Conservation (phyloP, 2,888 invertebrate species). For the Anoncus sp. region DNA sequence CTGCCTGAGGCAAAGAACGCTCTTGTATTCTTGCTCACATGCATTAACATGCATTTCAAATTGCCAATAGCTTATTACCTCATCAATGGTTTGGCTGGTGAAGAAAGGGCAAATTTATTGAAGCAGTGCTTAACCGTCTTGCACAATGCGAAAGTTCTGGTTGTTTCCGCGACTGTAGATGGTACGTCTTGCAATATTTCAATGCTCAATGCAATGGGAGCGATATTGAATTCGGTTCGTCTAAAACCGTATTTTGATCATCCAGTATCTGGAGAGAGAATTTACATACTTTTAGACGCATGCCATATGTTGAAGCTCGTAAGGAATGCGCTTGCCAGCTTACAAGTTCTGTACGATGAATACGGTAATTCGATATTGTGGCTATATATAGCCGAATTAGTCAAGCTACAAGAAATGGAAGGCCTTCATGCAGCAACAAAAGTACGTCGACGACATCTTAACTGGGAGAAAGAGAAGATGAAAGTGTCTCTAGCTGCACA, state of each 20-base stretch:
- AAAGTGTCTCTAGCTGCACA: slow-evolving; percentile 68
- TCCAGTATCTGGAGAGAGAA: slow-evolving; percentile 3
- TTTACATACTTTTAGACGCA: slow-evolving; percentile 36
- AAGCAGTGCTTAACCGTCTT: slow-evolving; percentile 5
- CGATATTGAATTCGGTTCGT: too few relatives aligned
- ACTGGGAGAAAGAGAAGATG: slow-evolving; percentile 68
- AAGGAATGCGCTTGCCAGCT: slow-evolving; percentile 46
- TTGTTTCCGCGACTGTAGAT: too few relatives aligned
- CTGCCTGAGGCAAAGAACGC: slow-evolving; percentile 38
- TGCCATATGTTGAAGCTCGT: slow-evolving; percentile 59
- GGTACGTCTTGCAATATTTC: too few relatives aligned
- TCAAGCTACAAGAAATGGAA: slow-evolving; percentile 66
- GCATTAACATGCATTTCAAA: slow-evolving; percentile 53
- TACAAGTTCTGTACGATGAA: slow-evolving; percentile 38
- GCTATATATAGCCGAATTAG: slow-evolving; percentile 64
- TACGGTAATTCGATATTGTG: slow-evolving; percentile 59
- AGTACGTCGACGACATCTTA: slow-evolving; percentile 58
- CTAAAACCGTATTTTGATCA: too few relatives aligned
- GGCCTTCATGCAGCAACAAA: slow-evolving; percentile 67
- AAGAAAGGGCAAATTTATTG: slow-evolving; percentile 38
- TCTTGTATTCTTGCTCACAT: slow-evolving; percentile 46
- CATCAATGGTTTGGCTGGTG: slow-evolving; percentile 37
- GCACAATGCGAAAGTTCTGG: too few relatives aligned
- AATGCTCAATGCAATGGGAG: too few relatives aligned
- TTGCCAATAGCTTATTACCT: slow-evolving; percentile 52